Percentiles rank a stretch among this genome's conserved stretches.
Evolutionary conservation across 2,888 invertebrate species (phyloP).

Genomic region (Xylota sylvarum): DNA sequence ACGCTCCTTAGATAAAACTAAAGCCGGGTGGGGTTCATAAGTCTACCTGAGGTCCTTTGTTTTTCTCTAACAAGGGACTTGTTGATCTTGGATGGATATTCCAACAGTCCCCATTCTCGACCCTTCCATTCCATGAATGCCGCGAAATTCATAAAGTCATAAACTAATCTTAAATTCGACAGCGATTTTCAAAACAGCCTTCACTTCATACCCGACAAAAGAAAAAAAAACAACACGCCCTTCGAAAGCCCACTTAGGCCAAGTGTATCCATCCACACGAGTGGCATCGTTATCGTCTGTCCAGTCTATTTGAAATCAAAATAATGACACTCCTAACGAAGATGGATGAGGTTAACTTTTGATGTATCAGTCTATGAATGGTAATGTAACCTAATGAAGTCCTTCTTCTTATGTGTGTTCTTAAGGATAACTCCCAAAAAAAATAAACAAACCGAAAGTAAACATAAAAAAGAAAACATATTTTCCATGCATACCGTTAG

Average conservation of each 20-base stretch:
- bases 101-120: background rate
- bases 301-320: conserved; percentile 67
- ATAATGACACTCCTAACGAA: conserved; percentile 73
- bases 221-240: conserved; percentile 1
- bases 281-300: conserved; percentile 58
- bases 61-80: too few relatives aligned
- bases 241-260: conserved; percentile 39
- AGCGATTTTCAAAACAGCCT: background rate
- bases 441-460: conserved; percentile 51
- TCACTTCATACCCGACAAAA: background rate
- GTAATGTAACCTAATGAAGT: conserved; percentile 68
- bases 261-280: conserved; percentile 17
- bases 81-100: too few relatives aligned
- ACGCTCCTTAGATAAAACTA: too few relatives aligned
- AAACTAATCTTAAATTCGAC: conserved; percentile 3
- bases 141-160: background rate
- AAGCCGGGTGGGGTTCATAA: too few relatives aligned
- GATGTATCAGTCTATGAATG: conserved; percentile 69
- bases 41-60: too few relatives aligned
- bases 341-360: conserved; percentile 71
- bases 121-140: too few relatives aligned
- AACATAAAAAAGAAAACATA: conserved; percentile 11
- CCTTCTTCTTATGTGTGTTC: conserved; percentile 52
- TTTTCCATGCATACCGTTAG: background rate
- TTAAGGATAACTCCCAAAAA: conserved; percentile 45